Base-by-base conservation (phyloP, 2,797 vertebrate genomes). In the Prunella strophiata region DNA sequence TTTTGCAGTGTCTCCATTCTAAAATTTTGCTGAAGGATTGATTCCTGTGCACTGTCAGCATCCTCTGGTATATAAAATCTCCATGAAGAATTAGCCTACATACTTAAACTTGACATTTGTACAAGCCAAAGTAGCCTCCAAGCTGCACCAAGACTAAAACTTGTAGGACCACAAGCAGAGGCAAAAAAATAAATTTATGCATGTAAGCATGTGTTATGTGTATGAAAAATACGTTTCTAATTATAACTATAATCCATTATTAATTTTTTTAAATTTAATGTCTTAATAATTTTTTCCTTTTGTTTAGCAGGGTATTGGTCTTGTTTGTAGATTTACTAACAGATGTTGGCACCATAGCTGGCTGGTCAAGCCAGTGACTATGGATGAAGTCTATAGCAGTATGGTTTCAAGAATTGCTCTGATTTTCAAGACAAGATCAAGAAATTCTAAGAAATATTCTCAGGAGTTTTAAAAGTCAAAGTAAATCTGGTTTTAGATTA, bases 131-230 rank as follows among this genome's bases (percentile, higher is more conserved):
- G 15, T 47, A 91, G 13, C 10, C 9, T 81, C 32, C 14, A 47
- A 36, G 5, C 54, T 88, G 55, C 51, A 82, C 14, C 1, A 5
- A 78, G 16, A 51, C 9, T 66, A 54, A 75, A 83, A 81, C 7
- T 43, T 26, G 38, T 68, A 84, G 52, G 30, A 70, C 6, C 9
- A 58, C 21, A 61, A 72, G 30, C 32, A 73, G 7, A 71, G 16
- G 3, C 1, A 67, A 74, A 85, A 13, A 16, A 86, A 40, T 55
- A 47, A 26, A 55, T 65, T 58, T 3, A 20, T n/a, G 5, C 27
- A n/a, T 17, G 10, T 29, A 79, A 1, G 8, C 3, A 48, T 45
- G 2, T 51, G 5, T 3, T 38, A 2, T 15, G 8, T 51, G 15
- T 34, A 18, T 51, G 5, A 61, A 76, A 77, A 77, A 34, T 5